Conservation (phyloP, 2,113 vertebrate species). For the Benitochromis conjunctus region DNA sequence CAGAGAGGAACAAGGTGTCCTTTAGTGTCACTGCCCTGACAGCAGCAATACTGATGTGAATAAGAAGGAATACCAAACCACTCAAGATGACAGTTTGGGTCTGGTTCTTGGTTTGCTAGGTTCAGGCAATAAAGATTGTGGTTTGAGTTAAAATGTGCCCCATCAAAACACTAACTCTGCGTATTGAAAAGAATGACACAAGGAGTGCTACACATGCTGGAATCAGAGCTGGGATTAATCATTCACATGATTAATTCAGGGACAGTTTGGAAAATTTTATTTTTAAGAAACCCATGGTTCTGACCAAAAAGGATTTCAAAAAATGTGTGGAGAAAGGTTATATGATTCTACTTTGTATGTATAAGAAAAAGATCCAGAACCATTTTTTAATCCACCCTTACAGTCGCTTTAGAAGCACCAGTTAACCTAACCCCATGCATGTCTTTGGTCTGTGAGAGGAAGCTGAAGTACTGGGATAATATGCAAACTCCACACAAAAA, state of each 20-base stretch:
- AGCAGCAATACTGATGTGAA: not conserved
- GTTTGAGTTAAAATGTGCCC: not conserved
- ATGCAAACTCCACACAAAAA: not conserved
- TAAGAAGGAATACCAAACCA: not conserved
- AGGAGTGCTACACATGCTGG: too few relatives aligned
- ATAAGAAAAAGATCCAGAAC: not conserved
- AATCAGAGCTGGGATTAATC: too few relatives aligned
- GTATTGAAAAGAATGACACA: not conserved
- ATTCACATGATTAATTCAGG: too few relatives aligned
- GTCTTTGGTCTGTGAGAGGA: not conserved
- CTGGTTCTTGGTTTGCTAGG: not conserved
- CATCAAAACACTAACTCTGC: not conserved
- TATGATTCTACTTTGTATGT: too few relatives aligned
- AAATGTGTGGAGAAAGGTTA: too few relatives aligned
- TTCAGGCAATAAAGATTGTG: not conserved
- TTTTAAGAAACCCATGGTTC: too few relatives aligned
- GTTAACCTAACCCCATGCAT: not conserved
- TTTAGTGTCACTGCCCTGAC: not conserved
- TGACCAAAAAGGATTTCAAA: too few relatives aligned
- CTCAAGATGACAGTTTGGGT: too few relatives aligned
- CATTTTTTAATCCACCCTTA: not conserved
- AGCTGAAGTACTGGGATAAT: fast-evolving
- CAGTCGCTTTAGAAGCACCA: not conserved
- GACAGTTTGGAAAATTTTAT: too few relatives aligned
- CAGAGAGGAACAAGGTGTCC: not conserved